Conservation (phyloP, 2,888 invertebrate genomes). For the Drosophila tanythrix region DNA sequence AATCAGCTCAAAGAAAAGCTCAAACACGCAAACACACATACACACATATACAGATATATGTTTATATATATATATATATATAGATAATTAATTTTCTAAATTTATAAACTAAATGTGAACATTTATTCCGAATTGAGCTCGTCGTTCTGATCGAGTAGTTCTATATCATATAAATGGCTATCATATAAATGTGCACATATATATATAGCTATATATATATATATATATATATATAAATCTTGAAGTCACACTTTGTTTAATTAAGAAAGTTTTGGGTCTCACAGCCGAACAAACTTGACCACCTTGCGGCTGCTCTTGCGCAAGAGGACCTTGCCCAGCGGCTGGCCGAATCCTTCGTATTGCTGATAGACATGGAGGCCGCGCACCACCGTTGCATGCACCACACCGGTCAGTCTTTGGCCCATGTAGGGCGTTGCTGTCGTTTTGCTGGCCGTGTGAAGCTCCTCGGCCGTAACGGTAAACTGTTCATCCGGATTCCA, state of each 20-base stretch:
- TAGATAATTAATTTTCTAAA: not conserved
- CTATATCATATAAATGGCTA: too few species aligned
- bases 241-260: slow-evolving; percentile 42
- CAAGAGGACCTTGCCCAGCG: slow-evolving; percentile 83
- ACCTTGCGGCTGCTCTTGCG: slow-evolving; percentile 81
- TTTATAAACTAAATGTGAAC: not conserved
- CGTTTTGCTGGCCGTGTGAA: slow-evolving; percentile 88
- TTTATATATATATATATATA: not conserved
- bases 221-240: not conserved
- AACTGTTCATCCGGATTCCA: slow-evolving; percentile 89
- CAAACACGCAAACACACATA: too few species aligned
- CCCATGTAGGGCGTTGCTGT: slow-evolving; percentile 89
- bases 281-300: slow-evolving; percentile 82
- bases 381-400: slow-evolving; percentile 88
- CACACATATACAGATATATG: not conserved
- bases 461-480: slow-evolving; percentile 86
- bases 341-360: slow-evolving; percentile 83
- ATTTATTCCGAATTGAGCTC: not conserved
- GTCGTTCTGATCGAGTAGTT: not conserved
- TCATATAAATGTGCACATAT: too few species aligned
- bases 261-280: slow-evolving; percentile 52
- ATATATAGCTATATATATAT: not conserved
- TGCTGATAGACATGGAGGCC: slow-evolving; percentile 87
- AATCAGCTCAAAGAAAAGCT: not conserved
- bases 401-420: slow-evolving; percentile 87